Base-by-base conservation (phyloP, 2,888 invertebrate genomes). In the Creontiades dilutus region DNA sequence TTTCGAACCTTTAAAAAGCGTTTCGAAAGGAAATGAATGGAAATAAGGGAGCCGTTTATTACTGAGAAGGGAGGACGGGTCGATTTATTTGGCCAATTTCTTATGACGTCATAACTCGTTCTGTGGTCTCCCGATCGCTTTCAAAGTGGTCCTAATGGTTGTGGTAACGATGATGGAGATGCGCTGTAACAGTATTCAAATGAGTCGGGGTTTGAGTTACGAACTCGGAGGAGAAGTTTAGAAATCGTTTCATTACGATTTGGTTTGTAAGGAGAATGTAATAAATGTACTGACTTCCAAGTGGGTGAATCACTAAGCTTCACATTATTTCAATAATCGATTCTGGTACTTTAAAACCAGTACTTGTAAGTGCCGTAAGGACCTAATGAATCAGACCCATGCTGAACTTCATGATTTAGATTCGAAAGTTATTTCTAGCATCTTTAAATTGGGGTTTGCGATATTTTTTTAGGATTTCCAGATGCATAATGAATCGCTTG, bases 81-180 rank as follows among this genome's bases (percentile, higher is more conserved):
- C 87, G 48, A 76, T 87, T 87, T 78, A 87, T 87, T 76, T 48
- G 87, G 28, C 48, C 87, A 37, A 76, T 87, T 87, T 52, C 78
- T 87, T 87, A 87, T 87, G 87, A 87, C 87, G 78, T 78, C 87
- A 87, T 87, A 87, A 87, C 87, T 87, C 78, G 78, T 87, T 87
- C 28, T 27, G 52, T 76, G 76, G 76, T 47, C 76, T 48, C 78
- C 28, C 76, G 48, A 87, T 76, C 48, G 75, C 48, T 87, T 78
- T 78, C 78, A 47, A 76, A 76, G 87, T 76, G 87, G 87, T 76
- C 78, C 78, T 87, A 87, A 87, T 87, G 87, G 87, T 76, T 57
- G 55, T 19, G 7, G 86, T 68, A 86, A 86, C 86, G 86, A 86
- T 68, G 86, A 68, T 37, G 68, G 86, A 86, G 86, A 57, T 86